Base-by-base conservation (phyloP, 2,113 vertebrate genomes). In the Tragelaphus imberbis region DNA sequence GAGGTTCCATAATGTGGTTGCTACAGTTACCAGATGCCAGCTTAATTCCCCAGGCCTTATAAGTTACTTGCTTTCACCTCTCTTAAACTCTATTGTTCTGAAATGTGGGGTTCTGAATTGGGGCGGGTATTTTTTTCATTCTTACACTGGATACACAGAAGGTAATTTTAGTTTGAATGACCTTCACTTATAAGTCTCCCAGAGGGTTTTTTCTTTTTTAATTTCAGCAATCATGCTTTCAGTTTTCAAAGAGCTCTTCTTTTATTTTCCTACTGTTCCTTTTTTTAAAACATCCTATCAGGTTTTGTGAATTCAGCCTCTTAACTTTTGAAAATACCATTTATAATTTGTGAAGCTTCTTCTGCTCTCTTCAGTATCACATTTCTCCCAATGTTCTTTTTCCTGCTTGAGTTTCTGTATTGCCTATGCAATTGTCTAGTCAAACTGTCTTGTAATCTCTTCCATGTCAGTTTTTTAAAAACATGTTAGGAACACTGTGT, bases 141-240 rank as follows among this genome's bases (percentile, higher is more conserved):
- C 25, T 75, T 80, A 2, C 55, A 30, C 61, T 97, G n/a, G 14
- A 16, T 53, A 33, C 40, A 82, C 6, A 30, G 25, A 40, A n/a
- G 13, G 21, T 71, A 59, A 80, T 93, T 95, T 94, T 77, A 84
- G 3, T n/a, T 58, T 63, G 28, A 15, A 79, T 75, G 59, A 53
- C 47, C 28, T 87, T 94, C 56, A 33, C 13, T 12, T 36, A 0
- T 71, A 90, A 82, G 27, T 90, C 13, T 65, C 53, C 81, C 63
- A 40, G 23, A 96, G 7, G 5, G 51, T 14, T 36, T 90, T 27
- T 33, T 91, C 27, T 4, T 36, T 87, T 96, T 82, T 47, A 75
- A 91, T 91, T 90, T 86, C 13, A 88, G 2, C 65, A 65, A 21
- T 36, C 12, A 84, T 28, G 17, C 47, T 89, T 96, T 96, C 40